These are phyloP conservation scores for Sesamia inferens DNA, from an alignment of 2,888 invertebrate species.

Conservation along the genomic window DNA sequence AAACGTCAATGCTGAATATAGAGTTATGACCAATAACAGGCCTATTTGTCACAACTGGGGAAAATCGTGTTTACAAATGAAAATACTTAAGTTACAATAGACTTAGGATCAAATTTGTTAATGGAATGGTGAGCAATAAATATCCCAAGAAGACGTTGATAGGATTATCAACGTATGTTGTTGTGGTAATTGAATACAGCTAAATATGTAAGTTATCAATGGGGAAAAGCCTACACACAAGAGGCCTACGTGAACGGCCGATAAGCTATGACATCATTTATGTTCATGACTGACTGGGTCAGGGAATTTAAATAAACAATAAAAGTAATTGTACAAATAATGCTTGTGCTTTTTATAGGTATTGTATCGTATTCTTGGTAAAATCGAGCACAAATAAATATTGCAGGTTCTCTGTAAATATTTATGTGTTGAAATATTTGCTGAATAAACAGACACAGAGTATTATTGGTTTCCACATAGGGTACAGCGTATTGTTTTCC, in stretches of 20 bases:
- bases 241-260: conserved; percentile 18
- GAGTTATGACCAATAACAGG: neutral
- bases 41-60: neutral
- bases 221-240: conserved; percentile 8
- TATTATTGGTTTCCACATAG: conserved; percentile 33
- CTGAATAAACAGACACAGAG: conserved; percentile 28
- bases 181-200: conserved; percentile 13
- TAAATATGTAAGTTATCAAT: conserved; percentile 14
- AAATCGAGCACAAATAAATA: conserved; percentile 55
- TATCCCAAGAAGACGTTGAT: conserved; percentile 3
- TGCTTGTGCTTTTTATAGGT: conserved; percentile 6
- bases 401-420: conserved; percentile 48
- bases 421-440: conserved; percentile 40
- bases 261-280: conserved; percentile 44
- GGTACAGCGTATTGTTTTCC: conserved; percentile 41
- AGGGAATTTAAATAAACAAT: conserved; percentile 46
- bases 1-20: neutral
- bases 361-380: conserved; percentile 36
- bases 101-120: neutral
- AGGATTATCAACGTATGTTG: neutral
- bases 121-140: conserved; percentile 13
- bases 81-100: conserved; percentile 9
- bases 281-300: conserved; percentile 51
- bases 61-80: neutral
- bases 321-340: conserved; percentile 37